Evolutionary conservation across 1,140 invertebrate genomes (phyloP).

Genomic region (Chrysoperla carnea): DNA sequence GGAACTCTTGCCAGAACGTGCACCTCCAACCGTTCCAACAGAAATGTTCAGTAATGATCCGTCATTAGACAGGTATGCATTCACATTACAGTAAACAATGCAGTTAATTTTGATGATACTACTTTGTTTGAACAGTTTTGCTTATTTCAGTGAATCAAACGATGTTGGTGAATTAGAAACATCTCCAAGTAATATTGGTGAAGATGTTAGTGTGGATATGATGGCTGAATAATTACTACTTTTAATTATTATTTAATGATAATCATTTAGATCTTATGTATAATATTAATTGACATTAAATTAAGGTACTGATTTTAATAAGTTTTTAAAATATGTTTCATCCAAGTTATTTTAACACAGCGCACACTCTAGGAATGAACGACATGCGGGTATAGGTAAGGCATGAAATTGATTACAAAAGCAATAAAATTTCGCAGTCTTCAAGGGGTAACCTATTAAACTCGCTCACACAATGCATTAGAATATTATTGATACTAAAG

Average conservation of each 20-base stretch:
- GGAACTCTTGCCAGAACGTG: constrained; percentile 66
- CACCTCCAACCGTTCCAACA: constrained; percentile 71
- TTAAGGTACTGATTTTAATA: too few relatives aligned
- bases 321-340: too few relatives aligned
- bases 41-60: constrained; percentile 89
- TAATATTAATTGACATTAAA: too few relatives aligned
- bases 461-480: too few relatives aligned
- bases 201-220: constrained; percentile 47
- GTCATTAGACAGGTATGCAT: constrained; percentile 51
- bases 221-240: constrained; percentile 15
- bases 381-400: too few relatives aligned
- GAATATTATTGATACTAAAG: too few relatives aligned
- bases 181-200: constrained; percentile 50
- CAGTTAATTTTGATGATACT: constrained; percentile 1
- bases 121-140: constrained; percentile 9
- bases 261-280: not conserved
- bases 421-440: too few relatives aligned
- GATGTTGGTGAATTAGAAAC: constrained; percentile 59
- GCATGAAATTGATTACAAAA: too few relatives aligned
- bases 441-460: too few relatives aligned
- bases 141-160: constrained; percentile 54
- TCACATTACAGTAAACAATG: constrained; percentile 1
- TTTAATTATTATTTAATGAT: not conserved
- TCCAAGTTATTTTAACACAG: too few relatives aligned
- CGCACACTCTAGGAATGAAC: too few relatives aligned